Evolutionary conservation across 2,888 invertebrate species (phyloP).

Genomic region (Podabrus alpinus): DNA sequence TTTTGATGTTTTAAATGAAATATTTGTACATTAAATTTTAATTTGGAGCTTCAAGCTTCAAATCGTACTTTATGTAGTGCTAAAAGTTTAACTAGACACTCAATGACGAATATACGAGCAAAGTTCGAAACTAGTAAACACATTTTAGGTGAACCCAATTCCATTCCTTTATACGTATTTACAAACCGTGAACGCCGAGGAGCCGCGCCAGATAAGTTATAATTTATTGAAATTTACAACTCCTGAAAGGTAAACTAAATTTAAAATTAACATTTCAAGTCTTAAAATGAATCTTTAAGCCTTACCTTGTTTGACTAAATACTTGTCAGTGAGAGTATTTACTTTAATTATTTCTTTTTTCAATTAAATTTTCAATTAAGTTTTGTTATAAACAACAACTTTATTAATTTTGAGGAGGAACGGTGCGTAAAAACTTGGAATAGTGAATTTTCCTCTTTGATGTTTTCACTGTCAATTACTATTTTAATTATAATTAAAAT

Average conservation of each 20-base stretch:
- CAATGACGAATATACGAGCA: constrained; percentile 34
- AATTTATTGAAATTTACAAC: constrained; percentile 30
- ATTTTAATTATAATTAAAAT: not conserved
- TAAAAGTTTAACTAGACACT: constrained; percentile 33
- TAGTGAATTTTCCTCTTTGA: not conserved
- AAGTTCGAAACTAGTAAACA: constrained; percentile 36
- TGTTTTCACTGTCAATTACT: not conserved
- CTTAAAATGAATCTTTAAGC: not conserved
- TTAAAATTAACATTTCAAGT: constrained; percentile 25
- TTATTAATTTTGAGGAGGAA: not conserved
- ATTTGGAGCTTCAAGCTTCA: constrained; percentile 24
- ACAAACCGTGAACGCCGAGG: constrained; percentile 28
- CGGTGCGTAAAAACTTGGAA: not conserved
- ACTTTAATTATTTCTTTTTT: constrained; percentile 1
- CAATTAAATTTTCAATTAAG: not conserved
- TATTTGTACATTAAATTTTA: constrained; percentile 27
- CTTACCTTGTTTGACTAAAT: constrained; percentile 5
- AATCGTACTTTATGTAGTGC: constrained; percentile 25
- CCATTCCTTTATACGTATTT: constrained; percentile 33
- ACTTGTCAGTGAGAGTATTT: not conserved
- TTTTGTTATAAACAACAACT: not conserved
- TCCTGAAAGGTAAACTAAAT: constrained; percentile 25
- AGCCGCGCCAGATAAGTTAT: constrained; percentile 31
- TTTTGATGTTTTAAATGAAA: constrained; percentile 5
- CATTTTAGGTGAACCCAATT: constrained; percentile 36